phyloP scores from a whole-genome alignment of 2,888 invertebrate species.

The Dinocampus coccinellae region DNA sequence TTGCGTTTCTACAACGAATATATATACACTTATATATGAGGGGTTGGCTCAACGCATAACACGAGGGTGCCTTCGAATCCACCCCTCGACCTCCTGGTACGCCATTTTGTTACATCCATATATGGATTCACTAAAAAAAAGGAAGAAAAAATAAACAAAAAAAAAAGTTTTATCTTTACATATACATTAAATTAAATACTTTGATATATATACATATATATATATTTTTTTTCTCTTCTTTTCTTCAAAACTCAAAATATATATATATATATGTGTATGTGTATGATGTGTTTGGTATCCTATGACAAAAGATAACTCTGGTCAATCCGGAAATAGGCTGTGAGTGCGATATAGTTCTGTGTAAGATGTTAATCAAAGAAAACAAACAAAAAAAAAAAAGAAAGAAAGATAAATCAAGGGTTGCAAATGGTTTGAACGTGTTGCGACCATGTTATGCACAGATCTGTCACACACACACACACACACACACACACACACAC shows the following conservation, averaged over 20 bases:
- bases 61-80: constrained; percentile 42
- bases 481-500: too few relatives aligned
- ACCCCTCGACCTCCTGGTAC: constrained; percentile 56
- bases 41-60: constrained; percentile 55
- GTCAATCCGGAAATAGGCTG: not conserved
- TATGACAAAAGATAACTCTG: not conserved
- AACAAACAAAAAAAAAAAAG: too few relatives aligned
- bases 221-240: too few relatives aligned
- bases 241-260: too few relatives aligned
- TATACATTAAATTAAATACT: too few relatives aligned
- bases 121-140: not conserved
- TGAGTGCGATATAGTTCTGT: not conserved
- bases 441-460: not conserved
- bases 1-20: constrained; percentile 49
- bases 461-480: constrained; percentile 10
- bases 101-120: constrained; percentile 61
- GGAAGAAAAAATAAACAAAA: too few relatives aligned
- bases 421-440: constrained; percentile 7
- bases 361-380: not conserved
- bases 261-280: too few relatives aligned
- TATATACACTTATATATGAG: constrained; percentile 35
- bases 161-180: too few relatives aligned
- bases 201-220: too few relatives aligned
- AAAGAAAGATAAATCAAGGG: not conserved
- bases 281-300: too few relatives aligned